Evolutionary conservation across 37 sponge, comb jelly and placozoan genomes (phyloP).

Genomic region (Corticium candelabrum): DNA sequence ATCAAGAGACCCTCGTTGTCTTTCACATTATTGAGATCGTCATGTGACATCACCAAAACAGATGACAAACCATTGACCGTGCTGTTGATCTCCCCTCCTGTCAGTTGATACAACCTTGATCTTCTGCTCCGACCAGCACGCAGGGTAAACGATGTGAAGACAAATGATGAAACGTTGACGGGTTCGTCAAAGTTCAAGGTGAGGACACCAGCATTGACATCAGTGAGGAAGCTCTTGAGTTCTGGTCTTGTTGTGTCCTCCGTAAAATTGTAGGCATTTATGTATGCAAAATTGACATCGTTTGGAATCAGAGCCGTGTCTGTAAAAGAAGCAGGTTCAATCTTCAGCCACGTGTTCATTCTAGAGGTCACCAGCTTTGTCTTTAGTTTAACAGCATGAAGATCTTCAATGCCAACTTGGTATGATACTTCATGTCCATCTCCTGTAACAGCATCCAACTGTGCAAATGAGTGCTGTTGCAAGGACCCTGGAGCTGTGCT

Average conservation of each 20-base stretch:
- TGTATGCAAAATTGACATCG: constrained; percentile 3
- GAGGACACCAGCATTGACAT: constrained; percentile 46
- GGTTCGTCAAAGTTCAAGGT: constrained; percentile 73
- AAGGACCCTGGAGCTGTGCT: constrained; percentile 14
- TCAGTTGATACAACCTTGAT: constrained; percentile 29
- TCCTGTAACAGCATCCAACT: constrained; percentile 16
- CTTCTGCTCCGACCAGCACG: constrained; percentile 1
- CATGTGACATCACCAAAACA: constrained; percentile 22
- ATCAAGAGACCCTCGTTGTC: constrained; percentile 44
- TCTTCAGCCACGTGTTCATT: constrained; percentile 42
- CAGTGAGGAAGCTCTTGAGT: constrained; percentile 28
- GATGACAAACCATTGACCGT: constrained; percentile 45
- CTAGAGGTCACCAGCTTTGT: constrained; percentile 41
- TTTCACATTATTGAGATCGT: constrained; percentile 76
- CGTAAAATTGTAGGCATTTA: not conserved
- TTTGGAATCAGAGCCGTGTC: constrained; percentile 45
- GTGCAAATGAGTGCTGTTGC: constrained; percentile 28
- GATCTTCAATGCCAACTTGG: constrained; percentile 31
- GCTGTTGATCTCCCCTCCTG: constrained; percentile 45
- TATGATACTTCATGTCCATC: constrained; percentile 29
- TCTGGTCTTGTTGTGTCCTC: constrained; percentile 61
- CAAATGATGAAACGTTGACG: constrained; percentile 40
- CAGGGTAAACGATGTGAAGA: constrained; percentile 31
- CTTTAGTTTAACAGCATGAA: constrained; percentile 49
- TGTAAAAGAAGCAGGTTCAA: constrained; percentile 23